Evolutionary conservation across 1,140 invertebrate species (phyloP).

Genomic region (Cheumatopsyche charites): DNA sequence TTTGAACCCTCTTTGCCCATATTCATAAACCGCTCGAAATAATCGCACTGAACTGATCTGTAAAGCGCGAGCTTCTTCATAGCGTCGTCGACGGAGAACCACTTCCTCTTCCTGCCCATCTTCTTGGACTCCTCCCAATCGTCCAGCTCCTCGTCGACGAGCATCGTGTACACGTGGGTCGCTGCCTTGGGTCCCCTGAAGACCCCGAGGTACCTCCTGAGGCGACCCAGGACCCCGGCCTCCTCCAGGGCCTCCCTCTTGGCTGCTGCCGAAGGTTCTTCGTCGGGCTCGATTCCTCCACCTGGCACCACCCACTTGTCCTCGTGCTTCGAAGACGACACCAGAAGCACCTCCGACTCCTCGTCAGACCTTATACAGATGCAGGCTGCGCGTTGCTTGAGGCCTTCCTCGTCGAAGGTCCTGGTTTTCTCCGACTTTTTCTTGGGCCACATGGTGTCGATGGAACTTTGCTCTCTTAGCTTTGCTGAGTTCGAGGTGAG

Average conservation of each 20-base stretch:
- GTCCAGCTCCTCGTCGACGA: constrained; percentile 86
- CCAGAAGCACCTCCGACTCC: constrained; percentile 91
- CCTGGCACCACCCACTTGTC: constrained; percentile 96
- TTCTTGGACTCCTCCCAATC: constrained; percentile 93
- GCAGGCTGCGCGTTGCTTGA: constrained; percentile 89
- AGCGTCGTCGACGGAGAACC: constrained; percentile 90
- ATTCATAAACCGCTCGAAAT: constrained; percentile 72
- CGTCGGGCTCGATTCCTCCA: constrained; percentile 93
- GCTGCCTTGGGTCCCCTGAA: constrained; percentile 93
- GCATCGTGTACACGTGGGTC: constrained; percentile 91
- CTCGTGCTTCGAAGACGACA: constrained; percentile 86
- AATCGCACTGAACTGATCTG: constrained; percentile 89
- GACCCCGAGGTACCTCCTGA: constrained; percentile 86
- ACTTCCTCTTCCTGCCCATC: constrained; percentile 88
- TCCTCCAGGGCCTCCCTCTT: constrained; percentile 92
- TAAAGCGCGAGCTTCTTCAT: constrained; percentile 82
- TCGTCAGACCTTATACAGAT: constrained; percentile 91
- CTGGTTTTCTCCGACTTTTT: constrained; percentile 93
- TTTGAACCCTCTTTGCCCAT: constrained; percentile 57
- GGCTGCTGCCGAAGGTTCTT: constrained; percentile 83
- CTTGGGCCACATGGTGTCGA: constrained; percentile 65
- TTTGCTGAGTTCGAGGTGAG: no score
- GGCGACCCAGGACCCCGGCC: constrained; percentile 87
- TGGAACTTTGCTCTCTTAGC: no score
- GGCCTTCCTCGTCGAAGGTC: constrained; percentile 95